A percentile compares a stretch with the other conserved stretches of the same genome.
These are phyloP conservation scores for Cylas formicarius DNA, from an alignment of 1,140 invertebrate genomes.

Conservation along the genomic window DNA sequence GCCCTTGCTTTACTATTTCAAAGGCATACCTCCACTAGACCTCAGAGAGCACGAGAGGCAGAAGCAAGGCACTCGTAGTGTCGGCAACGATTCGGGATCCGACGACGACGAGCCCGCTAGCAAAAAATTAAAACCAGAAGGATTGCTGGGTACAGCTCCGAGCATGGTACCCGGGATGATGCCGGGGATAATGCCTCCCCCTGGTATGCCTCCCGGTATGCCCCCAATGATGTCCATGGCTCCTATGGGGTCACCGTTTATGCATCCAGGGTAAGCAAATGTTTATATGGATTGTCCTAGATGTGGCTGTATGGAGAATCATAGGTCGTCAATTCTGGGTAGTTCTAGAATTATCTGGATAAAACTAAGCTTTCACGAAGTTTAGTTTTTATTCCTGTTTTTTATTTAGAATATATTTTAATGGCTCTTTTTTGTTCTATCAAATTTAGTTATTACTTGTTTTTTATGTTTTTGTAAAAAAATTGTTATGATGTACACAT, in stretches of 20 bases:
- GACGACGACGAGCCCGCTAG: constrained; percentile 74
- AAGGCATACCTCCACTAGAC: constrained; percentile 84
- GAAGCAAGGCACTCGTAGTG: constrained; percentile 58
- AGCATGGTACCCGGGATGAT: constrained; percentile 45
- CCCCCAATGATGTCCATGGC: constrained; percentile 50
- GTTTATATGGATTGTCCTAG: too few species aligned
- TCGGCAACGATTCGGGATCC: constrained; percentile 53
- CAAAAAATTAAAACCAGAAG: constrained; percentile 62
- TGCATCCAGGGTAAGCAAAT: constrained; percentile 57
- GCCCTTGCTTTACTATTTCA: constrained; percentile 17
- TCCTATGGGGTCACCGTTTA: constrained; percentile 64
- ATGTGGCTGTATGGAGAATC: too few species aligned
- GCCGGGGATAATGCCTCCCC: constrained; percentile 47
- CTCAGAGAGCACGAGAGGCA: constrained; percentile 88
- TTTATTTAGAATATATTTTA: too few species aligned
- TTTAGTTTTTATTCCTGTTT: too few species aligned
- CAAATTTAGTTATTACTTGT: too few species aligned
- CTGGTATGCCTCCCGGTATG: constrained; percentile 51
- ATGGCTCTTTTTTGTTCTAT: too few species aligned
- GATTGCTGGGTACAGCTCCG: constrained; percentile 49
- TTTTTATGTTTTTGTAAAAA: too few species aligned
- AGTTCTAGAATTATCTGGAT: too few species aligned
- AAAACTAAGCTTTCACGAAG: too few species aligned
- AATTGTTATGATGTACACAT: too few species aligned
- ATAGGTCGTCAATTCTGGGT: too few species aligned